These are phyloP conservation scores for Eupsilia transversa DNA, from an alignment of 2,888 invertebrate species.

Conservation along the genomic window DNA sequence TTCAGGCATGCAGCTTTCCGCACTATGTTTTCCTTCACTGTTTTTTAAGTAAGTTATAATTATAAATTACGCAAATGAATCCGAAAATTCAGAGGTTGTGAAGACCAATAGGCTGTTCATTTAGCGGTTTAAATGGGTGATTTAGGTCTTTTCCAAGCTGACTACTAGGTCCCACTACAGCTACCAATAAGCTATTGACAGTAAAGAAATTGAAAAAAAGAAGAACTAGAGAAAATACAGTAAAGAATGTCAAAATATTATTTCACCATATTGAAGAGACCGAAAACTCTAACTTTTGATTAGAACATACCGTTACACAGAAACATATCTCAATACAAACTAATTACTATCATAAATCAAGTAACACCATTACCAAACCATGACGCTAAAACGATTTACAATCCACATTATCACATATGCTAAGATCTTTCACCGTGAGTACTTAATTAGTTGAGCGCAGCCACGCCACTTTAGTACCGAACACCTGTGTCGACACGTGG, in stretches of 20 bases:
- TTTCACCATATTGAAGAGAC: not conserved
- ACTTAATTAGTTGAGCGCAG: constrained; percentile 54
- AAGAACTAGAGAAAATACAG: too few species aligned
- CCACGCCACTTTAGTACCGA: constrained; percentile 36
- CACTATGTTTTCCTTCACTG: too few species aligned
- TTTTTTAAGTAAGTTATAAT: too few species aligned
- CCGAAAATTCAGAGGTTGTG: too few species aligned
- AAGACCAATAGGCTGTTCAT: too few species aligned
- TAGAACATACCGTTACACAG: constrained; percentile 5
- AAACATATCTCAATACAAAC: constrained; percentile 14
- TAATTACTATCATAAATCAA: constrained; percentile 52
- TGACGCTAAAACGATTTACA: constrained; percentile 48
- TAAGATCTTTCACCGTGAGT: constrained; percentile 37
- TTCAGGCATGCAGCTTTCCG: too few species aligned
- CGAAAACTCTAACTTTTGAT: constrained; percentile 1
- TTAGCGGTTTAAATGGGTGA: not conserved
- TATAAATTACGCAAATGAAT: too few species aligned
- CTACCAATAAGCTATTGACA: not conserved
- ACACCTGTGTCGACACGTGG: constrained; percentile 52
- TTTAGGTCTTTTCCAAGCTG: not conserved
- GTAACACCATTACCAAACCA: constrained; percentile 26
- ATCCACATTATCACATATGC: constrained; percentile 42
- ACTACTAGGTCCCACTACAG: not conserved
- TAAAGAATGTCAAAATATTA: constrained; percentile 2
- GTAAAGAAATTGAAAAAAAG: too few species aligned